Percentiles rank a stretch among this genome's conserved stretches.
phyloP scores from a whole-genome alignment of 1,140 invertebrate species.

The Apis laboriosa region DNA sequence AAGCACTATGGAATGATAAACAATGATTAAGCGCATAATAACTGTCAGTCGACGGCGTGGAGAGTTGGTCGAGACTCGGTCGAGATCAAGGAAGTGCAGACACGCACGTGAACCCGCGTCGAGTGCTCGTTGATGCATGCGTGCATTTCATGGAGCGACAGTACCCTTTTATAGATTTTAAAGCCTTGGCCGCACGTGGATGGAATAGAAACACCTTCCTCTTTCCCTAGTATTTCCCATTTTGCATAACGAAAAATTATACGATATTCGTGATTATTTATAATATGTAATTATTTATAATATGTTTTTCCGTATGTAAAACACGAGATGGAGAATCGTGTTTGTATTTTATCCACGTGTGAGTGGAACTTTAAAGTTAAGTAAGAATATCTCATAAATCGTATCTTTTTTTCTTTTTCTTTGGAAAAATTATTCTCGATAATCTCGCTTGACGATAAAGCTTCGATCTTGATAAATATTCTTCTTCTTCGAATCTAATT shows the following conservation, averaged over 20 bases:
- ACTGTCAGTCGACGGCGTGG: conserved; percentile 19
- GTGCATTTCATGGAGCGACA: conserved; percentile 12
- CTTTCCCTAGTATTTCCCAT: background rate
- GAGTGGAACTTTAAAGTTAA: too few relatives aligned
- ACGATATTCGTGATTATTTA: background rate
- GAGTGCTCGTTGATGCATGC: conserved; percentile 23
- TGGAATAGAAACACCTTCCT: background rate
- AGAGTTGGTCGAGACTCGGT: conserved; percentile 8
- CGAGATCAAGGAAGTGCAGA: conserved; percentile 35
- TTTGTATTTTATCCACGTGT: too few relatives aligned
- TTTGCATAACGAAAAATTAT: background rate
- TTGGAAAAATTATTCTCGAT: background rate
- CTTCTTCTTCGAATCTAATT: too few relatives aligned
- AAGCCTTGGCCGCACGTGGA: background rate
- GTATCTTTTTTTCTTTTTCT: too few relatives aligned
- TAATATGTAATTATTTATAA: background rate
- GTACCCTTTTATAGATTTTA: conserved; percentile 13
- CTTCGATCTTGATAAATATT: too few relatives aligned
- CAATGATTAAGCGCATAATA: conserved; percentile 51
- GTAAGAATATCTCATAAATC: too few relatives aligned
- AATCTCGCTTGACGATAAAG: too few relatives aligned
- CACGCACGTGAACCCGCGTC: conserved; percentile 34
- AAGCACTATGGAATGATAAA: conserved; percentile 30
- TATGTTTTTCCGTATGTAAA: too few relatives aligned
- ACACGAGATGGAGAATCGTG: too few relatives aligned